A percentile compares a stretch with the other conserved stretches of the same genome.
These are phyloP conservation scores for Melanotaenia duboulayi DNA, from an alignment of 2,113 vertebrate species.

Conservation along the genomic window DNA sequence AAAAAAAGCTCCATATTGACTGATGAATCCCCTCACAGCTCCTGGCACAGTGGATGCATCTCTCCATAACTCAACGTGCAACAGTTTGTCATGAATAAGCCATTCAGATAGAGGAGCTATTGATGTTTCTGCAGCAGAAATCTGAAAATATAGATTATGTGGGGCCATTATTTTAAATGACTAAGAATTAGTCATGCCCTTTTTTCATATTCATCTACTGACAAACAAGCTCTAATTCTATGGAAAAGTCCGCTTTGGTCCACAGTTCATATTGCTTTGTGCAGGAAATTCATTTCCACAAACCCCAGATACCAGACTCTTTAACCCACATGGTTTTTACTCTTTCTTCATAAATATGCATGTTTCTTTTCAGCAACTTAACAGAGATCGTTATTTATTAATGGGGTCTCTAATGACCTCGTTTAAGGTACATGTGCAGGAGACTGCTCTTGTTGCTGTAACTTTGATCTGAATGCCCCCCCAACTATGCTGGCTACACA, in stretches of 20 bases:
- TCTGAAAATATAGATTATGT: conserved; percentile 20
- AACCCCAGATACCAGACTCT: not conserved
- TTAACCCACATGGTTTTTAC: not conserved
- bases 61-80: conserved; percentile 31
- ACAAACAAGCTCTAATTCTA: not conserved
- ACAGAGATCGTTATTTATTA: conserved; percentile 11
- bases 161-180: not conserved
- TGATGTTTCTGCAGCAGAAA: not conserved
- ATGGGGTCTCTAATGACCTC: conserved; percentile 11
- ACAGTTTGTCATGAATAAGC: conserved; percentile 13
- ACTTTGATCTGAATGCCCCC: not conserved
- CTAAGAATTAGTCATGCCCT: not conserved
- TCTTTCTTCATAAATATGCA: conserved; percentile 24
- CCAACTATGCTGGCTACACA: conserved; percentile 25
- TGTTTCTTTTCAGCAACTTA: not conserved
- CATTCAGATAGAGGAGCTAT: conserved; percentile 25
- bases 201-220: not conserved
- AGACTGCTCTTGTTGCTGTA: not conserved
- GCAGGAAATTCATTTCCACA: not conserved
- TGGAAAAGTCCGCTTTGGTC: conserved; percentile 17
- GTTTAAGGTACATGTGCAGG: not conserved
- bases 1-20: conserved; percentile 10
- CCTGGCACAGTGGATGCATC: not conserved
- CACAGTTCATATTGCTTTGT: not conserved
- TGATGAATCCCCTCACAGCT: conserved; percentile 22